Conservation (phyloP, 1,140 invertebrate species). For the Schlechtendalia chinensis region DNA sequence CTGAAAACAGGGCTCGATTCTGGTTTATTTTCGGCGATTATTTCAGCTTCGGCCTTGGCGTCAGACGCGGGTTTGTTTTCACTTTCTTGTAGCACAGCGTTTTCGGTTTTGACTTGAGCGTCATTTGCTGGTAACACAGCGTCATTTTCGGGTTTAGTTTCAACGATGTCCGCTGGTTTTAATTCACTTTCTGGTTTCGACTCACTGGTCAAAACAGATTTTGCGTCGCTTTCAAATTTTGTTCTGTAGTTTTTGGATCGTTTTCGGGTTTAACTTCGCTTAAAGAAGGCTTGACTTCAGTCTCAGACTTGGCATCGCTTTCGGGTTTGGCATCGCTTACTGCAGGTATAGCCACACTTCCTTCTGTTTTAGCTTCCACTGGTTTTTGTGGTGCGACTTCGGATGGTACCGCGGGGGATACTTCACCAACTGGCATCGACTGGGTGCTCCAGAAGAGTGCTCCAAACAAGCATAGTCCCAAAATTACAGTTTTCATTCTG, state of each 20-base stretch:
- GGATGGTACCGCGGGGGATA: neutral
- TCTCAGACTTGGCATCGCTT: conserved; percentile 4
- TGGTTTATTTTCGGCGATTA: neutral
- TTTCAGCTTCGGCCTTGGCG: conserved; percentile 20
- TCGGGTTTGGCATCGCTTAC: conserved; percentile 19
- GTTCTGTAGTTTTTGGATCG: neutral
- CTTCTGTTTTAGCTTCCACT: neutral
- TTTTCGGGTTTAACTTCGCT: conserved; percentile 17
- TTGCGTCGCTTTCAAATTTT: neutral
- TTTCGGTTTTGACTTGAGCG: neutral
- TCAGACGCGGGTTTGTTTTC: neutral
- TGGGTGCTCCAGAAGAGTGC: conserved; percentile 36
- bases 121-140: neutral
- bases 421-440: conserved; percentile 38
- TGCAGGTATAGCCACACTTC: neutral
- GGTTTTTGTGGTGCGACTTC: conserved; percentile 5
- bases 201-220: neutral
- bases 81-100: neutral
- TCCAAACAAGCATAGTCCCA: conserved; percentile 38
- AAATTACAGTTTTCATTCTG: conserved; percentile 46
- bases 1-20: neutral
- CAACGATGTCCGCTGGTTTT: neutral
- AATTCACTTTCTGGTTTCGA: neutral
- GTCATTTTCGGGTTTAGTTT: neutral
- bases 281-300: neutral